Conservation (phyloP, 2,797 vertebrate species). For the Pipistrellus pipistrellus region DNA sequence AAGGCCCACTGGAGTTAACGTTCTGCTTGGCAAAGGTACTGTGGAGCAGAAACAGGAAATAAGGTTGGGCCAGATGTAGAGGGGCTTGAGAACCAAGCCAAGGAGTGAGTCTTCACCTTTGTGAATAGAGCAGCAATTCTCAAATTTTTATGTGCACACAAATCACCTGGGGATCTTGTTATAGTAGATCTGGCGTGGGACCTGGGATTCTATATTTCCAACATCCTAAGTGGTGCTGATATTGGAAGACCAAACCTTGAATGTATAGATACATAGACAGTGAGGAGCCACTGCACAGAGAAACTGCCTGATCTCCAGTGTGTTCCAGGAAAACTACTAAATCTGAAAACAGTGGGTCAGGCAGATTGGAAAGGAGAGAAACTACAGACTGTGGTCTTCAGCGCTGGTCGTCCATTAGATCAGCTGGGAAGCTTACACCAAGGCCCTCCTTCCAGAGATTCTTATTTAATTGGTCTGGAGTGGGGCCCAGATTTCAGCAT, state of each 20-base stretch:
- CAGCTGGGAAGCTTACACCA: slow-evolving; percentile 5
- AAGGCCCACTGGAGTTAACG: background rate
- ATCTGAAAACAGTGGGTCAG: background rate
- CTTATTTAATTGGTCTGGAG: slow-evolving; percentile 62
- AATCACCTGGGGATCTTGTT: background rate
- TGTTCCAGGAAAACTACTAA: background rate
- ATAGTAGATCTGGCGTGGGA: background rate
- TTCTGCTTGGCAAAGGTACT: background rate
- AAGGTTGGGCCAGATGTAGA: background rate
- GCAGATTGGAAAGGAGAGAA: background rate
- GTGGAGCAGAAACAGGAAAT: slow-evolving; percentile 22
- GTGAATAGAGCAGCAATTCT: background rate
- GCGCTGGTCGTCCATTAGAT: background rate
- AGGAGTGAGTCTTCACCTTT: background rate
- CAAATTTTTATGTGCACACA: background rate
- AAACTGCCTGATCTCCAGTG: background rate
- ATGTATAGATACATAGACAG: background rate
- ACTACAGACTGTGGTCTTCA: background rate
- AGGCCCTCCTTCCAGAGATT: background rate
- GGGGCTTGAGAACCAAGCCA: background rate
- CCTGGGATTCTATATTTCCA: background rate
- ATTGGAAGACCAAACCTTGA: background rate
- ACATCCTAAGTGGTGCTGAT: background rate
- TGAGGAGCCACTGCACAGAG: background rate
- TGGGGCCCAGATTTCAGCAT: slow-evolving; percentile 46